A percentile compares a stretch with the other conserved stretches of the same genome.
Evolutionary conservation across 2,888 invertebrate species (phyloP).

Genomic region (Scelioninae gen. 1): DNA sequence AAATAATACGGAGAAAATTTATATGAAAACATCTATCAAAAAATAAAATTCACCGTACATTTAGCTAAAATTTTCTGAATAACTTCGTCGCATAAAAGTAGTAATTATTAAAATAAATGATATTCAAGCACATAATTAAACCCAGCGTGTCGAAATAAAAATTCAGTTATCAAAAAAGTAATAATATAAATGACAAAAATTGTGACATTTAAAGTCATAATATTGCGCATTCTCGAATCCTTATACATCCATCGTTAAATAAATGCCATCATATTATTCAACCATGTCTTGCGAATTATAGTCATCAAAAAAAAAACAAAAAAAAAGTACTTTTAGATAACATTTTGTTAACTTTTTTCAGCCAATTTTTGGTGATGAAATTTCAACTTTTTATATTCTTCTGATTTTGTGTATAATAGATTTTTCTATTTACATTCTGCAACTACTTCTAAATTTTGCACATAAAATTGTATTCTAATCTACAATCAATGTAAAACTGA

Average conservation of each 20-base stretch:
- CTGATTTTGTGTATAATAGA: no score
- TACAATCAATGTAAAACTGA: conserved; percentile 8
- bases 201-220: conserved; percentile 56
- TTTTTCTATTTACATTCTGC: no score
- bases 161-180: conserved; percentile 30
- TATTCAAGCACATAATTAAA: conserved; percentile 24
- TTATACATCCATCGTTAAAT: no score
- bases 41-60: no score
- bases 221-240: conserved; percentile 36
- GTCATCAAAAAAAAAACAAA: no score
- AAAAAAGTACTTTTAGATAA: no score
- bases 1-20: no score
- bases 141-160: conserved; percentile 28
- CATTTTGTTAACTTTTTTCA: no score
- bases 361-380: no score
- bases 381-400: no score
- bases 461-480: background rate
- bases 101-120: conserved; percentile 46
- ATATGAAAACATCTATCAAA: no score
- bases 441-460: background rate
- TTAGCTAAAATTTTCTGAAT: conserved; percentile 4
- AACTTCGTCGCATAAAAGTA: conserved; percentile 7
- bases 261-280: conserved; percentile 44
- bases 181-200: conserved; percentile 44
- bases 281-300: no score